Evolutionary conservation across 1,140 invertebrate genomes (phyloP), one percentile per base, ranked within the genome.

Genomic region (Lordiphosa collinella): DNA sequence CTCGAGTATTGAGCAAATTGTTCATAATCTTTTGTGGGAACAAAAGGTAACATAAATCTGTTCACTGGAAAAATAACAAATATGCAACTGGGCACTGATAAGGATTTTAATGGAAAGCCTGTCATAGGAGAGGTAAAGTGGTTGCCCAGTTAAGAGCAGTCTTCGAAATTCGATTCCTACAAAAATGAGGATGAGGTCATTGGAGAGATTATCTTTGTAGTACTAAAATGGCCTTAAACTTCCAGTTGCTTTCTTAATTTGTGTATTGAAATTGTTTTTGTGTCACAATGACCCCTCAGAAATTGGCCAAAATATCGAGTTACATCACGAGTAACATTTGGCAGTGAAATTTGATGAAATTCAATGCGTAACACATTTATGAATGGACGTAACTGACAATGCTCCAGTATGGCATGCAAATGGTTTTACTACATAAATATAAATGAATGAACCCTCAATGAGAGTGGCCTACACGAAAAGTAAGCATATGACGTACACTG

Each of bases 261-360:
- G 25, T 29, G 25, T 29, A 29, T 29, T 29, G 6, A 29, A 29
- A 29, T 29, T 8, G 25, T 7, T 29, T 29, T 5, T 29, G 25
- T 8, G 25, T 8, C 7, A 29, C 25, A 8, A 29, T 29, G 25
- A 29, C 25, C 25, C 25, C 8, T 8, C 25, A 29, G 6, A 29
- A 29, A 29, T 82, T 60, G 56, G 18, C 25, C 40, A 46, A 46
- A 35, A 36, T 76, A 84, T 84, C 78, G 41, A 57, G 56, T 84
- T 84, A 73, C 78, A 44, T n/a, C n/a, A n/a, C n/a, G n/a, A n/a
- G n/a, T 43, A 75, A 72, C 78, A 82, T 82, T 84, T 84, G 78
- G 52, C 29, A 49, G 18, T 10, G 25, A 29, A 29, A 29, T 29
- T 40, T 11, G 34, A 46, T 65, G 78, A 69, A 84, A 84, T 84